These are phyloP conservation scores for Brachionus manjavacas DNA, from an alignment of 1,140 invertebrate species.

Conservation along the genomic window DNA sequence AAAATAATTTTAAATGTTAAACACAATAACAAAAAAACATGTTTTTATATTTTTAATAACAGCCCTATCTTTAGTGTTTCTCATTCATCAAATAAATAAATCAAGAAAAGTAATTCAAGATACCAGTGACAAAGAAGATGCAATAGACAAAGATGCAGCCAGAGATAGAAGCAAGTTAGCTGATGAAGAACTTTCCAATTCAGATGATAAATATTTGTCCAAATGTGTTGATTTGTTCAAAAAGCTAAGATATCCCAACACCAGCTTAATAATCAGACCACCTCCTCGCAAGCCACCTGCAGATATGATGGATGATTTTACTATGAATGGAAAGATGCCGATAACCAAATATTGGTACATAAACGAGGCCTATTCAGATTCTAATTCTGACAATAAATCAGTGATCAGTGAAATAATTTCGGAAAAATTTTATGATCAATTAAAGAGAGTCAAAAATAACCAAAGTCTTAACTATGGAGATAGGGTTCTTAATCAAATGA, in stretches of 20 bases:
- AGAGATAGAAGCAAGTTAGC: too few species aligned
- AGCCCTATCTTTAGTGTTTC: background rate
- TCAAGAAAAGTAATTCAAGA: background rate
- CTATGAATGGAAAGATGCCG: conserved; percentile 23
- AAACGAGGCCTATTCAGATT: background rate
- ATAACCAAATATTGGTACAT: background rate
- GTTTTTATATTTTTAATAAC: background rate
- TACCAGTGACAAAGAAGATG: background rate
- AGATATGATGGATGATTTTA: background rate
- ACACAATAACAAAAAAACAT: background rate
- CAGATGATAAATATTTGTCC: background rate
- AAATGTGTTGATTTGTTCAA: background rate
- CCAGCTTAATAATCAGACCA: background rate
- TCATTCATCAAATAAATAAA: background rate
- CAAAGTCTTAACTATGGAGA: background rate
- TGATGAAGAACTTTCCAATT: background rate
- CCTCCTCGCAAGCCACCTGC: conserved; percentile 4
- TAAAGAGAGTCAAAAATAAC: background rate
- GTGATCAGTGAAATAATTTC: background rate
- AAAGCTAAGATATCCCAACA: background rate
- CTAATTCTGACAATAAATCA: background rate
- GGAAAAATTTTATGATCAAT: background rate
- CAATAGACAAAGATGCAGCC: background rate
- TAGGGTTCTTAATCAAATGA: background rate
- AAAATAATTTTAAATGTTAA: background rate